Base-by-base conservation (phyloP, 2,888 invertebrate genomes). In the Zelleria hepariella region DNA sequence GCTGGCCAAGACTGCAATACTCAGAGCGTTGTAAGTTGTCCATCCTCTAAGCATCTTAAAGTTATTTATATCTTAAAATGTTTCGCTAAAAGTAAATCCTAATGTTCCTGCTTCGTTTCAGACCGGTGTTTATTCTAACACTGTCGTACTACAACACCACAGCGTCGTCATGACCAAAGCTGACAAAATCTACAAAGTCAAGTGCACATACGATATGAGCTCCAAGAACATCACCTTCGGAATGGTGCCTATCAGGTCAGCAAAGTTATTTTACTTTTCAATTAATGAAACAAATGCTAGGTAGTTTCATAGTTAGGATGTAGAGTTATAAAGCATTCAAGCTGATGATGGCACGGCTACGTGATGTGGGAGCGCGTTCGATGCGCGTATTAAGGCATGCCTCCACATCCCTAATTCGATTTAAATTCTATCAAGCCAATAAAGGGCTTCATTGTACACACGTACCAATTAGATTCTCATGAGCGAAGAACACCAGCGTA, bases 161-260 rank as follows among this genome's bases (percentile, higher is more conserved):
- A 97, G 96, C 77, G 96, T 97, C 25, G 97, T 97, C 42, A 97
- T 97, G 96, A 97, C 97, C 60, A 97, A 97, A 81, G 97, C 97
- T 3, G 97, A 97, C 80, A 97, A 97, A 82, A 97, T 97, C 77
- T 97, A 97, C 91, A 97, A 97, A 90, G 96, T 97, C 62, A 96
- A 97, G 79, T 97, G 97, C 77, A 97, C 97, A 5, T 97, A 97
- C 82, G 97, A 97, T 80, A 97, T 97, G 95, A 96, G 96, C 66
- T 96, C 97, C 21, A 96, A 96, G 91, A 97, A 97, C 83, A 96
- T 97, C 69, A 97, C 97, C 42, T 97, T 97, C 89, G 97, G 97
- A 89, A 97, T 97, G 97, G 96, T 97, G 94, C 97, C 97, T 65
- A 96, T 97, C 84, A 94, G 95, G 94, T 94, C 77, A 78, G 86